Conservation (phyloP, 2,888 invertebrate genomes). For the Drosophila monieri region DNA sequence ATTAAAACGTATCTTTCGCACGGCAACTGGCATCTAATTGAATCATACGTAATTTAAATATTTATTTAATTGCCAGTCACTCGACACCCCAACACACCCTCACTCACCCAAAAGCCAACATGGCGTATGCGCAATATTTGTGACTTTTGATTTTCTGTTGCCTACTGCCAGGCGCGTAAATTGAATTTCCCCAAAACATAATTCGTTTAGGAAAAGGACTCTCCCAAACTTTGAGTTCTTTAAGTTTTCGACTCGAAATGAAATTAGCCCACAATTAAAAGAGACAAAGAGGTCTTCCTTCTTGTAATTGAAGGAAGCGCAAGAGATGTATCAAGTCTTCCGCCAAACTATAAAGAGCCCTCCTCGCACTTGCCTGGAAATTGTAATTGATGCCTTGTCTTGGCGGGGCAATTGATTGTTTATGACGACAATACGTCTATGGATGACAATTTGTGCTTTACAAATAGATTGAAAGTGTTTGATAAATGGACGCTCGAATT, state of each 20-base stretch:
- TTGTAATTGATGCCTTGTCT: slow-evolving; percentile 32
- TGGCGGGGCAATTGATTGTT: slow-evolving; percentile 32
- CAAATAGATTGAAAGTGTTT: slow-evolving; percentile 6
- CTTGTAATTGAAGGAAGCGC: slow-evolving; percentile 17
- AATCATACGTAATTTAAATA: slow-evolving; percentile 66
- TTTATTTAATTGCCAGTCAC: slow-evolving; percentile 66
- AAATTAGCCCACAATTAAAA: slow-evolving; percentile 28
- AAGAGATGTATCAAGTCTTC: slow-evolving; percentile 20
- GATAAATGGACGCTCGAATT: slow-evolving; percentile 4
- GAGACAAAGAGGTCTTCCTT: slow-evolving; percentile 6
- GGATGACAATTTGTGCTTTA: slow-evolving; percentile 11
- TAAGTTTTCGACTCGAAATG: slow-evolving; percentile 33
- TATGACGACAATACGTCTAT: slow-evolving; percentile 26
- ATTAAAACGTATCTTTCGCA: slow-evolving; percentile 55
- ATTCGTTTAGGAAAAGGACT: slow-evolving; percentile 27
- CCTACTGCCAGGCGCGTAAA: slow-evolving; percentile 43
- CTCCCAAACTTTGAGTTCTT: slow-evolving; percentile 13
- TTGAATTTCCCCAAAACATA: slow-evolving; percentile 27
- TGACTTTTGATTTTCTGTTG: slow-evolving; percentile 35
- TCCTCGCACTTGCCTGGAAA: neutral
- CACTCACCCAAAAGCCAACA: neutral
- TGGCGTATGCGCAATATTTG: slow-evolving; percentile 47
- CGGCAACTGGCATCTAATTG: slow-evolving; percentile 50
- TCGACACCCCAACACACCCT: slow-evolving; percentile 4
- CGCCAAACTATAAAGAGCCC: slow-evolving; percentile 8